Base-by-base conservation (phyloP, 2,888 invertebrate species). In the Cryptocheilus praepositus region DNA sequence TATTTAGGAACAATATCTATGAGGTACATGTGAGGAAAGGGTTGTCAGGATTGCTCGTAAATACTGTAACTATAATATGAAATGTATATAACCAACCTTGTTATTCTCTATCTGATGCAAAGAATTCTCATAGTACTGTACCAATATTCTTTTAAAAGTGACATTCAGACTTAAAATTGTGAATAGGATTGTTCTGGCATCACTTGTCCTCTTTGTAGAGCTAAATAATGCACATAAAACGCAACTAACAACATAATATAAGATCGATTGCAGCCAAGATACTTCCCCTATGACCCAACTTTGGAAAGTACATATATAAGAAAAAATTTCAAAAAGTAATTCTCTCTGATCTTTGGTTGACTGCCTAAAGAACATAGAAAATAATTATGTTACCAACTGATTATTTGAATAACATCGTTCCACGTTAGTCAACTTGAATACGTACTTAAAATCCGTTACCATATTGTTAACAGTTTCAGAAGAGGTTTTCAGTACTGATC, bases 241-340 rank as follows among this genome's bases (percentile, higher is more conserved):
- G 49, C 91, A 87, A 16, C 90, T 87, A 3, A 89, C 76, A 16
- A 90, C 83, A 80, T 93, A 93, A 86, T 92, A 93, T n/a, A 92
- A 83, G 28, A 93, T 84, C 0, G 92, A 91, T 82, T 93, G 92
- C 66, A 93, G 88, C 89, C 92, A 92, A 0, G 92, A 92, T 60
- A 93, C 89, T 88, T 93, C 93, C 3, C 92, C 92, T 7, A 93
- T 86, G 64, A 93, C 89, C 90, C 92, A 91, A 54, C 89, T 88
- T 84, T 93, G 93, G 67, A 93, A 89, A 57, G 89, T 89, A 15
- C 88, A 86, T 46, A 93, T 83, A 64, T 91, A 90, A 18, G 90
- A 89, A 79, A 92, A 91, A 55, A 92, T 89, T 77, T 92, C 90
- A 70, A 89, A 88, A 46, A 93, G 89, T 54, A 92, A 82, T 71